Evolutionary conservation across 2,113 vertebrate species (phyloP).

Genomic region (Mola mola): DNA sequence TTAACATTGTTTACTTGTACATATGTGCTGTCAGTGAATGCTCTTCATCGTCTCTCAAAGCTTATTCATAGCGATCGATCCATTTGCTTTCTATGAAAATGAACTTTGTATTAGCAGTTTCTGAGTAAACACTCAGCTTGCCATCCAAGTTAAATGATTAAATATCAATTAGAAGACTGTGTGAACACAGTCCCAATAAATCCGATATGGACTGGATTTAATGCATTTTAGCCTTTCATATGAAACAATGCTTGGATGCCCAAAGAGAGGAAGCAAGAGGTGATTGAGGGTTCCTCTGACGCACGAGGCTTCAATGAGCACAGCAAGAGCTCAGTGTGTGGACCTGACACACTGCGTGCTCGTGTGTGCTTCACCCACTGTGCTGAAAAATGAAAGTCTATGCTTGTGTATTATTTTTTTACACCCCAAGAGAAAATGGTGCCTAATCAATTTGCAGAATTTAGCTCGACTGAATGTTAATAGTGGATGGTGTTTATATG

Average conservation of each 20-base stretch:
- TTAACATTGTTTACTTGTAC: too few relatives aligned
- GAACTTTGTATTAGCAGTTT: too few relatives aligned
- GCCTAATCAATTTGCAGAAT: background rate
- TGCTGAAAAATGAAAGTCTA: background rate
- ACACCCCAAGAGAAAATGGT: background rate
- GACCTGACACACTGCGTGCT: conserved; percentile 9
- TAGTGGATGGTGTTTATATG: too few relatives aligned
- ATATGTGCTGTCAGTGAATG: too few relatives aligned
- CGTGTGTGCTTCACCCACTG: conserved; percentile 2
- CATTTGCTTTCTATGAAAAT: too few relatives aligned
- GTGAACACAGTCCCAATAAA: background rate
- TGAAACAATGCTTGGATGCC: conserved; percentile 27
- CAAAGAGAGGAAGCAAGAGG: conserved; percentile 34
- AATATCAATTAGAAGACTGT: background rate
- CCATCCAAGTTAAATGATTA: too few relatives aligned
- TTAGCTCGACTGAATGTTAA: background rate
- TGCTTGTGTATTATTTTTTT: background rate
- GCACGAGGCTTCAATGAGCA: conserved; percentile 56
- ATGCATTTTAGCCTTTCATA: conserved; percentile 1
- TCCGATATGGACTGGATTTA: conserved; percentile 9
- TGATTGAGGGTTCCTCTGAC: conserved; percentile 49
- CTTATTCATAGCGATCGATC: too few relatives aligned
- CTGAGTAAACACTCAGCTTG: too few relatives aligned
- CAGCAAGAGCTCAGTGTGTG: conserved; percentile 36
- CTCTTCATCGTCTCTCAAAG: too few relatives aligned